Evolutionary conservation across 2,113 vertebrate genomes (phyloP).

Genomic region (Myotis brandtii): DNA sequence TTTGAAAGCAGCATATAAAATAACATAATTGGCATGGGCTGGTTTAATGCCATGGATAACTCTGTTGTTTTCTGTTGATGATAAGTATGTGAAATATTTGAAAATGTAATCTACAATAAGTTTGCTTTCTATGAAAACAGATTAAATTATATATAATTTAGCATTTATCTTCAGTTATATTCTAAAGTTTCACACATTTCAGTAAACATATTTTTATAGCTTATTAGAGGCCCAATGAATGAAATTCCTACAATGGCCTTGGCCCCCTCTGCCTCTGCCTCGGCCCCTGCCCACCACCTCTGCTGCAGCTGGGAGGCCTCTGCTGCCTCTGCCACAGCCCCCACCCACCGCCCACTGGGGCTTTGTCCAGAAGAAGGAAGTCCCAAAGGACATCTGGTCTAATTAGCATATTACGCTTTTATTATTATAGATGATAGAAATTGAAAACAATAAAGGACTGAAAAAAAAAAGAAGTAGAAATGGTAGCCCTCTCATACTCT

Average conservation of each 20-base stretch:
- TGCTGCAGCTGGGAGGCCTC: too few relatives aligned
- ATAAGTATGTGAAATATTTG: slow-evolving; percentile 77
- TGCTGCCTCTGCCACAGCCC: too few relatives aligned
- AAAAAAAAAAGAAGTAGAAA: slow-evolving; percentile 48
- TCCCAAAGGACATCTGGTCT: too few relatives aligned
- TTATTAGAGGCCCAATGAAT: background rate
- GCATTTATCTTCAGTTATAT: slow-evolving; percentile 68
- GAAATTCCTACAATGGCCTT: too few relatives aligned
- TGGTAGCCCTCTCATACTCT: background rate
- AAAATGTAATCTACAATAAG: slow-evolving; percentile 76
- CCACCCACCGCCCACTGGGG: rapidly evolving
- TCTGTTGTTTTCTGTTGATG: slow-evolving; percentile 82
- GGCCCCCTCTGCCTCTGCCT: too few relatives aligned
- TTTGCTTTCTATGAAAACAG: slow-evolving; percentile 80
- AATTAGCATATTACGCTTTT: too few relatives aligned
- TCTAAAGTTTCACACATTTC: slow-evolving; percentile 40
- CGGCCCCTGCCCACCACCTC: too few relatives aligned
- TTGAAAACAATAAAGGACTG: slow-evolving; percentile 32
- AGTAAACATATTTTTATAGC: slow-evolving; percentile 47
- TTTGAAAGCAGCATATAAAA: slow-evolving; percentile 78
- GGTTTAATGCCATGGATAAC: slow-evolving; percentile 69
- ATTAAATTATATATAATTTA: slow-evolving; percentile 75
- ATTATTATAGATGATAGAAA: background rate
- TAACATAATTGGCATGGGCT: slow-evolving; percentile 78
- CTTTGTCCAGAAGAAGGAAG: too few relatives aligned